Evolutionary conservation across 2,888 invertebrate species (phyloP).

Genomic region (Chaitophorus viminalis): DNA sequence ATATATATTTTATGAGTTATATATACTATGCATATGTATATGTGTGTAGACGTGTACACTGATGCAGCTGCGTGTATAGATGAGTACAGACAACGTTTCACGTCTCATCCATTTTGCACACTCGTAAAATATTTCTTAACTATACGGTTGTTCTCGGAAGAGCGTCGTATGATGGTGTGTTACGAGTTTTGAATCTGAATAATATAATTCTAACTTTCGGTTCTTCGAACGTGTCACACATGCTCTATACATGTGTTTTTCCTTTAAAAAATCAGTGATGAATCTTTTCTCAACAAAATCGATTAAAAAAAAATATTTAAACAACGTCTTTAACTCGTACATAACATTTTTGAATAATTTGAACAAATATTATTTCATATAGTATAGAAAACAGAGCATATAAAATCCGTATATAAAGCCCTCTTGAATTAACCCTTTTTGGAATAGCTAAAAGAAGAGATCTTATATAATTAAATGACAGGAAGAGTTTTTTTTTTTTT

Average conservation of each 20-base stretch:
- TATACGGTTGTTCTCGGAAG: neutral
- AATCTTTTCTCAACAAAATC: neutral
- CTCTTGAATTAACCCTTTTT: constrained; percentile 1
- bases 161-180: neutral
- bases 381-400: neutral
- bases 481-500: too few species aligned
- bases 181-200: neutral
- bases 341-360: neutral
- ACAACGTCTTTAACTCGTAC: too few species aligned
- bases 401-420: neutral
- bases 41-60: neutral
- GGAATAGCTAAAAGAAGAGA: neutral
- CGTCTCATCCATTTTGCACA: neutral
- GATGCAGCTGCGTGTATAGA: neutral
- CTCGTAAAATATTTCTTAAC: neutral
- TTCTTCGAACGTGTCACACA: neutral
- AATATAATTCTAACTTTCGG: neutral
- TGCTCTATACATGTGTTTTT: neutral
- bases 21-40: neutral
- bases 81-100: neutral
- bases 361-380: neutral
- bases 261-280: neutral
- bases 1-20: neutral
- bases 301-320: too few species aligned
- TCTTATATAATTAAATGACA: neutral